These are phyloP conservation scores for Strigamia transsilvanica DNA, from an alignment of 2,888 invertebrate species.

Conservation along the genomic window DNA sequence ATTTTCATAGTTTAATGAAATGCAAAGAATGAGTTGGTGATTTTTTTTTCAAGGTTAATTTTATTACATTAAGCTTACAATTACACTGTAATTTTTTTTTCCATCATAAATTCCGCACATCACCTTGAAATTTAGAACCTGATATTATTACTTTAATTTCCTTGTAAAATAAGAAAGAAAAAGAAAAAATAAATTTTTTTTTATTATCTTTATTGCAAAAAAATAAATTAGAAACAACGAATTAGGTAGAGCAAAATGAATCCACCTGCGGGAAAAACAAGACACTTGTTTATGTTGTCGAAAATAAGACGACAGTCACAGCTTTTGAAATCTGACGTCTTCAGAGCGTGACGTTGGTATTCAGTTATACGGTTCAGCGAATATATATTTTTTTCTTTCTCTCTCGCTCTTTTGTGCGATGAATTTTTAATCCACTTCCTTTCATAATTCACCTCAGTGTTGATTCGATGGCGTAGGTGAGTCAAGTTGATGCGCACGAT, in stretches of 20 bases:
- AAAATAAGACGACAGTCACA: constrained; percentile 14
- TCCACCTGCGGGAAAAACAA: neutral
- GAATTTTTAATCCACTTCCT: constrained; percentile 35
- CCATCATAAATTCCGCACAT: neutral
- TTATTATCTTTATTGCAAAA: neutral
- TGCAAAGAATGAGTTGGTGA: constrained; percentile 4
- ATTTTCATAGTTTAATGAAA: neutral
- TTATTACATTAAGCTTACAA: constrained; percentile 12
- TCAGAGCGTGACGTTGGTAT: constrained; percentile 40
- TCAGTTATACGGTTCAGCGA: constrained; percentile 32
- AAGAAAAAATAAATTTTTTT: no score
- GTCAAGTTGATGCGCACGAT: constrained; percentile 42
- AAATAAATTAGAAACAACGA: no score
- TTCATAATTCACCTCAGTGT: constrained; percentile 39
- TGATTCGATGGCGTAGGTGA: constrained; percentile 41
- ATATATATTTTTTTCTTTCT: neutral
- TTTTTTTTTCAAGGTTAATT: constrained; percentile 11
- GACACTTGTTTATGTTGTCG: neutral
- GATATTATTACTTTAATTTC: neutral
- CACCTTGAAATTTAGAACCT: constrained; percentile 11
- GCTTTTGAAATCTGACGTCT: constrained; percentile 33
- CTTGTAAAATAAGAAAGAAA: neutral
- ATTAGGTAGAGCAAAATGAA: neutral
- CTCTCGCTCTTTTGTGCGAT: neutral
- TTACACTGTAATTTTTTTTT: constrained; percentile 11